Evolutionary conservation across 2,888 invertebrate species (phyloP).

Genomic region (Hemistola chrysoprasaria): DNA sequence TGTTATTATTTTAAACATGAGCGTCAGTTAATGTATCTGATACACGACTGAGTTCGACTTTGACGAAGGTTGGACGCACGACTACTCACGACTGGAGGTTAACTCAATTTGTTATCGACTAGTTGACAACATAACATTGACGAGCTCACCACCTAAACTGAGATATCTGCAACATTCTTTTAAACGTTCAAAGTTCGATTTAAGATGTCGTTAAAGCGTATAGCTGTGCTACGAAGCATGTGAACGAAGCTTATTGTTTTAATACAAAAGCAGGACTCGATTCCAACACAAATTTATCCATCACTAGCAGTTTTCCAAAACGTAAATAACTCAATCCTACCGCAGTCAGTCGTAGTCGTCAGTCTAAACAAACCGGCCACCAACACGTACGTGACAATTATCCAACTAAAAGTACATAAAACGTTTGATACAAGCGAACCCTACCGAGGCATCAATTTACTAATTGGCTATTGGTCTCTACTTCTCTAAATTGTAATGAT

Average conservation of each 20-base stretch:
- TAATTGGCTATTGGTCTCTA: slow-evolving; percentile 24
- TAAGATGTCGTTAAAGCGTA: too few relatives aligned
- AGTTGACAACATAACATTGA: slow-evolving; percentile 11
- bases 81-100: slow-evolving; percentile 15
- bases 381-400: slow-evolving; percentile 10
- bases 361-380: slow-evolving; percentile 9
- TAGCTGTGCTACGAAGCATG: too few relatives aligned
- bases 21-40: neutral
- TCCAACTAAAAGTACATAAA: slow-evolving; percentile 1
- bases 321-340: neutral
- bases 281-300: slow-evolving; percentile 3
- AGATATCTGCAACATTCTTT: too few relatives aligned
- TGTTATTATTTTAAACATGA: neutral
- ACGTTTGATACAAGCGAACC: neutral
- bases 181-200: too few relatives aligned
- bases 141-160: slow-evolving; percentile 1
- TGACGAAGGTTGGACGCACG: slow-evolving; percentile 14
- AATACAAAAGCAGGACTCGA: neutral
- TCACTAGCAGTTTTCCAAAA: slow-evolving; percentile 5
- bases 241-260: too few relatives aligned
- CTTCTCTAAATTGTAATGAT: slow-evolving; percentile 22
- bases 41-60: slow-evolving; percentile 8
- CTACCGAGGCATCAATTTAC: slow-evolving; percentile 15
- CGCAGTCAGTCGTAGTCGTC: too few relatives aligned
- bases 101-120: slow-evolving; percentile 12